These are phyloP conservation scores for Pelochelys cantorii DNA, from an alignment of 2,797 vertebrate genomes.

Conservation along the genomic window DNA sequence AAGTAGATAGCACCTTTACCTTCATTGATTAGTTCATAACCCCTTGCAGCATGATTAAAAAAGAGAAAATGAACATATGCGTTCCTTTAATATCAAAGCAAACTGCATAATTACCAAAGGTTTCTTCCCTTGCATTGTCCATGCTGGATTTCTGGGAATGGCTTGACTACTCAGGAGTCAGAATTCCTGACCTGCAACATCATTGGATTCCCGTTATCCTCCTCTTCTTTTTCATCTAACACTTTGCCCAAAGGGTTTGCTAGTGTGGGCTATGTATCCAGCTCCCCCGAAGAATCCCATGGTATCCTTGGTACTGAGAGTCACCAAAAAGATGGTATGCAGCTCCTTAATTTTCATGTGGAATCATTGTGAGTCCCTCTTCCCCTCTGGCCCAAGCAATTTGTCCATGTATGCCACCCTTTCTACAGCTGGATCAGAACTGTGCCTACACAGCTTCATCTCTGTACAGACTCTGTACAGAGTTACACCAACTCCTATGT, in stretches of 20 bases:
- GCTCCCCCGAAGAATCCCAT: no score
- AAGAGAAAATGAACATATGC: not conserved
- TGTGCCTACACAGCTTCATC: no score
- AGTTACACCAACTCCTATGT: no score
- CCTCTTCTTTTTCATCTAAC: not conserved
- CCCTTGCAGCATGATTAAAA: not conserved
- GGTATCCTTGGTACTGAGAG: no score
- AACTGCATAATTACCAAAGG: not conserved
- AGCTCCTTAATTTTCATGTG: not conserved
- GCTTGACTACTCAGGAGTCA: not conserved
- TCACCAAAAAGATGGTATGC: no score
- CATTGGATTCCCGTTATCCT: not conserved
- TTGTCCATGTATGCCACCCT: not conserved
- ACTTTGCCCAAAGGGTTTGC: not conserved
- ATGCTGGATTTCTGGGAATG: not conserved
- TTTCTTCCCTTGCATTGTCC: not conserved
- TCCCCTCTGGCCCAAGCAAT: not conserved
- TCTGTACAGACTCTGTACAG: no score
- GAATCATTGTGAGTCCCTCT: not conserved
- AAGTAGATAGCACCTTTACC: not conserved
- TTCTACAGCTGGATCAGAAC: not conserved
- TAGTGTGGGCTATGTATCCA: not conserved
- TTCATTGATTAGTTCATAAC: not conserved
- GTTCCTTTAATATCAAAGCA: not conserved
- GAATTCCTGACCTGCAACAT: not conserved